phyloP scores from a whole-genome alignment of 2,113 vertebrate genomes.

The Podiceps cristatus region DNA sequence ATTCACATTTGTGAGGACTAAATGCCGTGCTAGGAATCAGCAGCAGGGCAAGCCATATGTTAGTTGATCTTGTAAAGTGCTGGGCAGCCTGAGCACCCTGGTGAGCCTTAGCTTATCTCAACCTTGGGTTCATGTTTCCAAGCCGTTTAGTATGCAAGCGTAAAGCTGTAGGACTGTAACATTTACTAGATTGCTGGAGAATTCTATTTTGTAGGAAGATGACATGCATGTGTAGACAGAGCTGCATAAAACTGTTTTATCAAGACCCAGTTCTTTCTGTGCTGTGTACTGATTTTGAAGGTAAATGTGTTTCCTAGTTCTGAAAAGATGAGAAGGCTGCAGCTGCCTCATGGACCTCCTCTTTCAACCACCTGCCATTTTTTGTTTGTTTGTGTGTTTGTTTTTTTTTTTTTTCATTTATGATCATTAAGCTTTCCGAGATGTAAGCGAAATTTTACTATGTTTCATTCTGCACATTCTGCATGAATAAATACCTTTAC shows the following conservation, averaged over 20 bases:
- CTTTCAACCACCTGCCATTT: not conserved
- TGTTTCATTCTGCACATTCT: fast-evolving
- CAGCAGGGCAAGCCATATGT: not conserved
- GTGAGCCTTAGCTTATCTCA: not conserved
- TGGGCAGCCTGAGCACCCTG: not conserved
- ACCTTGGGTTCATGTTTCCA: slow-evolving; percentile 2
- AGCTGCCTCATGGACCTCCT: not conserved
- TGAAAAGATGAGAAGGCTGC: not conserved
- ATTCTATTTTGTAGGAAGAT: not conserved
- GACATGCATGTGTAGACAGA: not conserved
- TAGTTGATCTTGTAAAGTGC: not conserved
- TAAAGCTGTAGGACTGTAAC: not conserved
- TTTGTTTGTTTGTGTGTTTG: not conserved
- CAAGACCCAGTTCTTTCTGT: not conserved
- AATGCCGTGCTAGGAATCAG: not conserved
- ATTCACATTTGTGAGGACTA: not conserved
- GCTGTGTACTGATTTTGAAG: not conserved
- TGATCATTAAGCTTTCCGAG: not conserved
- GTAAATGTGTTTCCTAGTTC: not conserved
- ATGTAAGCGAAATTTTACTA: not conserved
- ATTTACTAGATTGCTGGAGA: not conserved
- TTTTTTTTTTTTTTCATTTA: not conserved
- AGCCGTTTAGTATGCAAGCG: slow-evolving; percentile 1
- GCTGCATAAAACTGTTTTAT: not conserved
- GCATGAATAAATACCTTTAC: not conserved